Evolutionary conservation across 1,140 invertebrate genomes (phyloP), one percentile per base, ranked within the genome.

Genomic region (Sinella curviseta): DNA sequence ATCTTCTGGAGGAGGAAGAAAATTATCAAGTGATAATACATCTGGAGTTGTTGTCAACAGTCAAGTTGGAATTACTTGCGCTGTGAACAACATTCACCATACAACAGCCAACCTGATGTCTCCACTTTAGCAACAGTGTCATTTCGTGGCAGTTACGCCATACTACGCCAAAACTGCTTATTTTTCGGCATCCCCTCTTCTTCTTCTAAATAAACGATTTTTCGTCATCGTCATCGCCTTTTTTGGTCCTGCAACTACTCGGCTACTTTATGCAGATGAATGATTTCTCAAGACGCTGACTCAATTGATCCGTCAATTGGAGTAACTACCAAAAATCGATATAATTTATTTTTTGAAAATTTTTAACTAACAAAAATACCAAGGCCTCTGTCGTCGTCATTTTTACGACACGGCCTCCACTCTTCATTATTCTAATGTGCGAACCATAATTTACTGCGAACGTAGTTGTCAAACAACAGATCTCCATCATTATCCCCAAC

Each of bases 121-220:
- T 70, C 65, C 26, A 12, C 65, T 70, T 70, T 70, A 70, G 65
- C 65, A 31, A 31, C 65, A 30, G 65, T 31, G 65, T 30, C 65
- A 31, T 33, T 70, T 33, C 31, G 28, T 70, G 65, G 28, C 65
- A n/a, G 57, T 26, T n/a, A n/a, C 39, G 57, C 57, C 57, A 60
- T 60, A 12, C 12, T 8, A 8, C 39, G 39, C 39, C 39, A 48
- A 48, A 48, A 48, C 57, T 14, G 24, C 39, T 48, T 48, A 48
- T 48, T 48, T 48, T 48, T 48, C 17, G 4, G 39, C 4, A 8
- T 4, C 39, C 39, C 39, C 39, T 48, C 39, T 48, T 48, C 39
- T 48, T 48, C 39, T 48, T 48, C 39, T 48, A 48, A n/a, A n/a
- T n/a, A n/a, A 48, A 48, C 39, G 39, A 48, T 48, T 48, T 48